Evolutionary conservation across 2,113 vertebrate species (phyloP).

Genomic region (Chloebia gouldiae): DNA sequence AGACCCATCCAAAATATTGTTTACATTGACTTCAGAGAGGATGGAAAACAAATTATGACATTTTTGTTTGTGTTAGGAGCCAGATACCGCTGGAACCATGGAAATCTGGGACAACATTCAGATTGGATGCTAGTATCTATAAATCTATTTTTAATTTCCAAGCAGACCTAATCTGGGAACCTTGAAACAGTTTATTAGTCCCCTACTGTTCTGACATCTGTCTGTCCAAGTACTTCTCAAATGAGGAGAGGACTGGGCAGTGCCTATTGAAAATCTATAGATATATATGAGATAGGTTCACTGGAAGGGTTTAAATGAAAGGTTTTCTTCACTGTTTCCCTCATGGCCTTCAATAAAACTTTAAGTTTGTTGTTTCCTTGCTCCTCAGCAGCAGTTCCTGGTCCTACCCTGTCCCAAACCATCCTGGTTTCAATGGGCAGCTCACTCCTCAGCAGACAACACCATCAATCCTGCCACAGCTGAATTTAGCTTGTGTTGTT

Average conservation of each 20-base stretch:
- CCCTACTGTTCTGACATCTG: conserved; percentile 6
- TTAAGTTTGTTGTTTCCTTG: background rate
- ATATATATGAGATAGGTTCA: background rate
- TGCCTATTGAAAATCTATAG: background rate
- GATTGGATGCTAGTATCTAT: background rate
- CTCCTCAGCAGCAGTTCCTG: background rate
- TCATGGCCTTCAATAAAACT: background rate
- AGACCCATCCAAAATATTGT: conserved; percentile 23
- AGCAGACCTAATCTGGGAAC: conserved; percentile 8
- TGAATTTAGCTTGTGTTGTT: background rate
- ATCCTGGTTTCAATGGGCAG: background rate
- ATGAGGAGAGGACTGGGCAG: background rate
- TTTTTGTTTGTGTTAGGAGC: conserved; percentile 24
- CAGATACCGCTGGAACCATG: conserved; percentile 14
- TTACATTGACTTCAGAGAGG: conserved; percentile 45
- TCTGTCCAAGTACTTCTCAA: background rate
- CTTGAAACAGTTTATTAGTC: conserved; percentile 21
- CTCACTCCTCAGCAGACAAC: background rate
- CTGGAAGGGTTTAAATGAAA: background rate
- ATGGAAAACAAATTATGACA: conserved; percentile 41
- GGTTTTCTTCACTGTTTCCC: background rate
- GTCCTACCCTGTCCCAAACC: background rate
- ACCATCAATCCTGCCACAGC: background rate
- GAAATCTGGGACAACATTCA: background rate
- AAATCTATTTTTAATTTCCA: conserved; percentile 36